Evolutionary conservation across 1,140 invertebrate genomes (phyloP), one percentile per base, ranked within the genome.

Genomic region (Pissodes strobi): DNA sequence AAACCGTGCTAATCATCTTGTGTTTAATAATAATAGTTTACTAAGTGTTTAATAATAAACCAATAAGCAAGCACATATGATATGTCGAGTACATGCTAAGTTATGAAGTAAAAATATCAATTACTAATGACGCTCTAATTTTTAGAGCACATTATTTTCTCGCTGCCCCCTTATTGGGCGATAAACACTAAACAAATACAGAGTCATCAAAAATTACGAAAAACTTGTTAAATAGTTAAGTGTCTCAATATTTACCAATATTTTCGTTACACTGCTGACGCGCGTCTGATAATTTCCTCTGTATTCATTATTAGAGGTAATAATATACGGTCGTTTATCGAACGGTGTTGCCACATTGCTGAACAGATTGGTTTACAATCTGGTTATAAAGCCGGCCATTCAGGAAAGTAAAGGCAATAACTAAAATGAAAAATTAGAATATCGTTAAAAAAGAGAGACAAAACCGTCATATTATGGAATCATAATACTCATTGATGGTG

Each of bases 201-300:
- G 19, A 21, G 30, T 61, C 58, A 61, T 61, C 58, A 61, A 23
- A 38, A 61, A 61, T 61, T 61, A 61, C 18, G 46, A 25, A 61
- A 51, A 52, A 46, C 46, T 52, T 61, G 58, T 61, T 61, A 38
- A 34, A 13, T 51, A 41, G 58, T 51, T 61, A 61, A 61, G 34
- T 52, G 27, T 49, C 27, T 23, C 19, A 61, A 61, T 61, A 61
- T 61, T 61, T 61, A 49, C 43, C 17, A n/a, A 49, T 39, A 25
- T 51, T 49, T 30, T 61, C 12, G 30, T 61, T 49, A 52, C 25
- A n/a, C n/a, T n/a, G 12, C 17, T 52, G 9, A 25, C 23, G 45
- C 19, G 41, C 18, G 27, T 17, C 12, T 13, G 39, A 17, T 48
- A 37, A 59, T 46, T 49, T 37, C 17, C n/a, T n/a, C n/a, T n/a